A percentile compares a stretch with the other conserved stretches of the same genome.
Evolutionary conservation across 2,888 invertebrate genomes (phyloP).

Genomic region (Drosophila acutilabella): DNA sequence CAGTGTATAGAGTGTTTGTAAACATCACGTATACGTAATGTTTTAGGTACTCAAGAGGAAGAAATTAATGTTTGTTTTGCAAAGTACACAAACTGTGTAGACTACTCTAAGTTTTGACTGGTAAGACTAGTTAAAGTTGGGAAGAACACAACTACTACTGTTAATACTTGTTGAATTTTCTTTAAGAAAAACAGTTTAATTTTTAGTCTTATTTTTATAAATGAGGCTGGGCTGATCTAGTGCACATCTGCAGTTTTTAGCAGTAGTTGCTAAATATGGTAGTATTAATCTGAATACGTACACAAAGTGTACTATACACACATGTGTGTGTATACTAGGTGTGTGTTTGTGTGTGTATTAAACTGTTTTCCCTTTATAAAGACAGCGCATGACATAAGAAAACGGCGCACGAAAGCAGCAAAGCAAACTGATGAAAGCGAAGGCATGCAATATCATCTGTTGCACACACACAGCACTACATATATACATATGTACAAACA

Average conservation of each 20-base stretch:
- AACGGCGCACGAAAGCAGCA: conserved; percentile 52
- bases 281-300: conserved; percentile 8
- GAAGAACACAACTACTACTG: too few relatives aligned
- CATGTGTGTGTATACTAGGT: neutral
- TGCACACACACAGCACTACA: conserved; percentile 44
- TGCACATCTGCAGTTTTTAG: conserved; percentile 34
- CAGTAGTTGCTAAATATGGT: conserved; percentile 41
- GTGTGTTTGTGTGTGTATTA: conserved; percentile 20
- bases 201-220: neutral
- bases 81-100: too few relatives aligned
- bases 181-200: too few relatives aligned
- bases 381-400: conserved; percentile 72
- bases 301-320: neutral
- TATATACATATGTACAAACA: neutral
- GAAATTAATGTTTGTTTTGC: too few relatives aligned
- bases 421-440: conserved; percentile 58
- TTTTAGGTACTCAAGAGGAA: too few relatives aligned
- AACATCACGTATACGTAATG: too few relatives aligned
- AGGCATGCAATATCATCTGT: conserved; percentile 70
- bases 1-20: too few relatives aligned
- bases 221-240: conserved; percentile 25
- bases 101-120: too few relatives aligned
- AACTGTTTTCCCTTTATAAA: conserved; percentile 35
- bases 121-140: too few relatives aligned
- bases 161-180: too few relatives aligned